These are phyloP conservation scores for Ciconia maguari DNA, from an alignment of 2,113 vertebrate genomes.

Conservation along the genomic window DNA sequence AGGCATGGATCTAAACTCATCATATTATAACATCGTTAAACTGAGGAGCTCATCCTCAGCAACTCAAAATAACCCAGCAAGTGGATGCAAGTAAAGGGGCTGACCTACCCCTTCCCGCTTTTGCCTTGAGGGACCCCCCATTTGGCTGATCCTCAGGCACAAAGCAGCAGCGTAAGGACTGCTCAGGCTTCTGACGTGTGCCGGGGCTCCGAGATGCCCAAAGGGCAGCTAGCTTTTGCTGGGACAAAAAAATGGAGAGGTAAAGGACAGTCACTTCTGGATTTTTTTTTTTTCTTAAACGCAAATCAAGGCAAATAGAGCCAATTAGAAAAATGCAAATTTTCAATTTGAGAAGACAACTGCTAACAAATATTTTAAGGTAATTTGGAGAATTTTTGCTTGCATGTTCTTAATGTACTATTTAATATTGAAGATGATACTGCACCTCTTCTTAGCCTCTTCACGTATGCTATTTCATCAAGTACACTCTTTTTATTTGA, in stretches of 20 bases:
- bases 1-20: neutral
- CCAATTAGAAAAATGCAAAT: neutral
- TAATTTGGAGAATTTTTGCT: neutral
- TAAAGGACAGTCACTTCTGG: neutral
- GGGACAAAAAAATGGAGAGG: neutral
- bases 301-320: neutral
- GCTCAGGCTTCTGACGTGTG: rapidly evolving
- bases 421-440: neutral
- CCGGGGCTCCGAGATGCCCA: neutral
- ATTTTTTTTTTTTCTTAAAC: neutral
- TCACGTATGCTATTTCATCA: neutral
- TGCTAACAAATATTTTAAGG: neutral
- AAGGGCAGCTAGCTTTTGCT: neutral
- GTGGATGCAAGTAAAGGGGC: neutral
- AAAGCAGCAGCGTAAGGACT: neutral
- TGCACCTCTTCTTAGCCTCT: neutral
- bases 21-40: neutral
- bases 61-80: neutral
- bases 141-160: too few relatives aligned
- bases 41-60: neutral
- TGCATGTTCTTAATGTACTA: neutral
- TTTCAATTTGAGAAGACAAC: neutral
- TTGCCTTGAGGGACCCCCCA: rapidly evolving
- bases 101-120: neutral
- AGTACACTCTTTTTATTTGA: neutral